phyloP scores from a whole-genome alignment of 2,888 invertebrate genomes.

The Caenorhabditis wallacei region DNA sequence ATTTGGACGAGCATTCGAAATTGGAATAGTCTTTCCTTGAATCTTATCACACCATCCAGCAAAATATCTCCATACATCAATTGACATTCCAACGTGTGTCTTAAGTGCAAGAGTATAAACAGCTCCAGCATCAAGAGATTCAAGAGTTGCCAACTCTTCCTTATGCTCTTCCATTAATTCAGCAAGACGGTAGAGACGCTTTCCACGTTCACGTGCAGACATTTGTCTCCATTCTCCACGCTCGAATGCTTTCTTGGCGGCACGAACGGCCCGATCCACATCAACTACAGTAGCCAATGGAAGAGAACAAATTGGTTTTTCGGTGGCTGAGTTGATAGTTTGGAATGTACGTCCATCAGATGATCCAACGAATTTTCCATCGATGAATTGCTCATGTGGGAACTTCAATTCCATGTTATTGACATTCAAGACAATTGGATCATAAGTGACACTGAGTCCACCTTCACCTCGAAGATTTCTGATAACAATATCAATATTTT shows the following conservation, averaged over 20 bases:
- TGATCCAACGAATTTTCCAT: constrained; percentile 92
- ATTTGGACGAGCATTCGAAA: constrained; percentile 93
- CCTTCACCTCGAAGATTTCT: constrained; percentile 86
- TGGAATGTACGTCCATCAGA: constrained; percentile 83
- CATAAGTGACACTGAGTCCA: constrained; percentile 75
- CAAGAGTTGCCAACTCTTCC: constrained; percentile 95
- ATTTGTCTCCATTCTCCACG: constrained; percentile 94
- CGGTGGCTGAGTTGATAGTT: constrained; percentile 91
- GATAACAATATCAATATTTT: constrained; percentile 89
- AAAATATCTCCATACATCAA: constrained; percentile 96
- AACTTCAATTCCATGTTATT: constrained; percentile 92
- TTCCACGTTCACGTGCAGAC: constrained; percentile 93
- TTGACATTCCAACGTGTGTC: constrained; percentile 98
- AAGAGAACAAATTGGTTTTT: constrained; percentile 86
- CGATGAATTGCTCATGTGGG: constrained; percentile 93
- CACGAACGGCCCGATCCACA: constrained; percentile 92
- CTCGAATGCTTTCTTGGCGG: constrained; percentile 87
- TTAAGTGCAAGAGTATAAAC: constrained; percentile 97
- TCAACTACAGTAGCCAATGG: constrained; percentile 89
- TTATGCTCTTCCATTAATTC: constrained; percentile 96
- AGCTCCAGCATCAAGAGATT: constrained; percentile 95
- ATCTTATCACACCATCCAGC: constrained; percentile 97
- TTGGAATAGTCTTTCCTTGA: constrained; percentile 91
- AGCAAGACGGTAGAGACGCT: constrained; percentile 91
- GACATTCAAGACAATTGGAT: constrained; percentile 86